phyloP scores from a whole-genome alignment of 2,797 vertebrate species.

The Esox masquinongy region DNA sequence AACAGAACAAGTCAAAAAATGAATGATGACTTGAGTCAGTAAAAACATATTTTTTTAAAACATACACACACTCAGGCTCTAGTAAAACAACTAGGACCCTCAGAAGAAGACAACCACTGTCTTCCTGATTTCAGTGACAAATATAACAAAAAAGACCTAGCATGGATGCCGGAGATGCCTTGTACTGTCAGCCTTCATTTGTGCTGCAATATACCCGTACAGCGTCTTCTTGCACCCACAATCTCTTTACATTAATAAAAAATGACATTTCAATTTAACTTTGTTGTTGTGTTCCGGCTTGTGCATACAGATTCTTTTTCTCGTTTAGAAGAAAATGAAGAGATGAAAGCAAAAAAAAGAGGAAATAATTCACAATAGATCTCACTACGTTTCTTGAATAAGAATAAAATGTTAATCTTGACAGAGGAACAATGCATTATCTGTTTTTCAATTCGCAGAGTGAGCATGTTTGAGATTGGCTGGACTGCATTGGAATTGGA shows the following conservation, averaged over 20 bases:
- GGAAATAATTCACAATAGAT: slow-evolving; percentile 25
- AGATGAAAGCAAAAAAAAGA: background rate
- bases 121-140: background rate
- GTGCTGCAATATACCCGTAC: slow-evolving; percentile 13
- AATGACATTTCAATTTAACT: slow-evolving; percentile 63
- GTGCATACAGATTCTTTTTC: slow-evolving; percentile 47
- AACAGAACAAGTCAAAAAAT: no score
- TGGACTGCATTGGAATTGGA: slow-evolving; percentile 31
- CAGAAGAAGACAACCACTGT: no score
- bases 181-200: slow-evolving; percentile 49
- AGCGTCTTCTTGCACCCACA: slow-evolving; percentile 29
- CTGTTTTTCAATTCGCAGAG: slow-evolving; percentile 22
- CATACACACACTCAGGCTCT: no score
- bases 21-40: no score
- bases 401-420: slow-evolving; percentile 49
- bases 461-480: slow-evolving; percentile 16
- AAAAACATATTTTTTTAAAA: no score
- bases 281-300: slow-evolving; percentile 41
- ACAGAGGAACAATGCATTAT: slow-evolving; percentile 29
- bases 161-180: slow-evolving; percentile 20
- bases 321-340: slow-evolving; percentile 36
- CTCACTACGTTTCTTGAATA: slow-evolving; percentile 33
- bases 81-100: no score
- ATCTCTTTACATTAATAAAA: slow-evolving; percentile 57
- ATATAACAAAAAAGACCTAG: slow-evolving; percentile 17